phyloP scores from a whole-genome alignment of 2,888 invertebrate genomes.

The Platypus cylindrus region DNA sequence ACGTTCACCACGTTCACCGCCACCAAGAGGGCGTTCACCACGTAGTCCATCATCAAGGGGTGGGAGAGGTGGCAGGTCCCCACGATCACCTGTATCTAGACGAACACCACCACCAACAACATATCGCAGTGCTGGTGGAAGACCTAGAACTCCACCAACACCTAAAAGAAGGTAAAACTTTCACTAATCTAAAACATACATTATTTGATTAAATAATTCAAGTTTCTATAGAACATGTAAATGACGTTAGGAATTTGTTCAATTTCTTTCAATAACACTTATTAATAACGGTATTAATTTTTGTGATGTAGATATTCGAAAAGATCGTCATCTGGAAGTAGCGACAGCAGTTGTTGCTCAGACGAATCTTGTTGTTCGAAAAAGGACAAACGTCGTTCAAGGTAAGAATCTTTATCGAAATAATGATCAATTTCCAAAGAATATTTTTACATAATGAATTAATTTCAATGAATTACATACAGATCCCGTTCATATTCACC shows the following conservation, averaged over 20 bases:
- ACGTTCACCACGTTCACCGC: constrained; percentile 22
- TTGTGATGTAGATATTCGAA: constrained; percentile 11
- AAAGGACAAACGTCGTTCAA: constrained; percentile 33
- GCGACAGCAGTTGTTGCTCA: constrained; percentile 69
- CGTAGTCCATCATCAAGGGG: constrained; percentile 29
- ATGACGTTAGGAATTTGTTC: constrained; percentile 10
- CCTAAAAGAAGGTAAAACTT: constrained; percentile 10
- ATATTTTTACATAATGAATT: too few species aligned
- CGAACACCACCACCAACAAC: constrained; percentile 8
- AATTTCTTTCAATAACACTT: constrained; percentile 1
- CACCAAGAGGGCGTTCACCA: constrained; percentile 21
- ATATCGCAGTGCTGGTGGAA: constrained; percentile 41
- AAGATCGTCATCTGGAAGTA: constrained; percentile 58
- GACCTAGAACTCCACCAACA: constrained; percentile 25
- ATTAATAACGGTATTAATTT: too few species aligned
- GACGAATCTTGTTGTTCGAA: constrained; percentile 76
- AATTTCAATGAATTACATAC: too few species aligned
- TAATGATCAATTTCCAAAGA: not conserved
- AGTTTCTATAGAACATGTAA: too few species aligned
- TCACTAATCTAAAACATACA: not conserved
- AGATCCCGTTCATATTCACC: constrained; percentile 47
- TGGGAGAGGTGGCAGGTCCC: too few species aligned
- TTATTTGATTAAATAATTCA: not conserved
- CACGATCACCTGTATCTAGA: constrained; percentile 40
- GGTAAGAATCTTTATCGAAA: constrained; percentile 3